Base-by-base conservation (phyloP, 1,140 invertebrate species). In the Drosophila nigromelanica region DNA sequence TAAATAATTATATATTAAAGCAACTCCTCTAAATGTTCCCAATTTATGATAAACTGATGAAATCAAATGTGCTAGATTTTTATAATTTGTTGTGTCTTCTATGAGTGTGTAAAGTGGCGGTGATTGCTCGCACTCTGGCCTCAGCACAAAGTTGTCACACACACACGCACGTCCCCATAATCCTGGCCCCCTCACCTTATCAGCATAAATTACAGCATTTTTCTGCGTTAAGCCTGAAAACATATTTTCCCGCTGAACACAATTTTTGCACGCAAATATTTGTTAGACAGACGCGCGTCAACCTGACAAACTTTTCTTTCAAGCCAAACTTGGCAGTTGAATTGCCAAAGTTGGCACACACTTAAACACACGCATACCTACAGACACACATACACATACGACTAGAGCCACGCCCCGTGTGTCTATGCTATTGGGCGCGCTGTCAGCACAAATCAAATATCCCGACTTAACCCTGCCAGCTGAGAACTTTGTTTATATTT, bases 201-300 rank as follows among this genome's bases (percentile, higher is more conserved):
- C n/a, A 51, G 45, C 43, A 51, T 68, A 68, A 68, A 47, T 50
- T 15, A 60, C 14, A 12, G 54, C 12, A 51, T 42, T 42, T 35
- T 45, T 61, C 5, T 33, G 18, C 10, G 27, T 60, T 52, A 68
- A 68, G 37, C 27, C 55, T 51, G 15, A 51, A 43, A 60, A 52
- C 64, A 68, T 67, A 21, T 48, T 67, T 66, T 62, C 10, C 59
- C 43, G 24, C 4, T 48, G 43, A 47, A 27, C 61, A 52, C 55
- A 45, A 67, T 72, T 72, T 73, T 63, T 68, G 52, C 58, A 73
- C 45, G 70, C 63, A 73, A 76, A 76, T 76, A 73, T 73, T 76
- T 73, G 73, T 43, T 30, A 51, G 69, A 55, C 37, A 60, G 55
- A 73, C 48, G 54, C 27, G 70, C 70, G 55, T 60, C 70, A 76